These are phyloP conservation scores for Holotrichia oblita DNA, from an alignment of 1,140 invertebrate genomes.

Conservation along the genomic window DNA sequence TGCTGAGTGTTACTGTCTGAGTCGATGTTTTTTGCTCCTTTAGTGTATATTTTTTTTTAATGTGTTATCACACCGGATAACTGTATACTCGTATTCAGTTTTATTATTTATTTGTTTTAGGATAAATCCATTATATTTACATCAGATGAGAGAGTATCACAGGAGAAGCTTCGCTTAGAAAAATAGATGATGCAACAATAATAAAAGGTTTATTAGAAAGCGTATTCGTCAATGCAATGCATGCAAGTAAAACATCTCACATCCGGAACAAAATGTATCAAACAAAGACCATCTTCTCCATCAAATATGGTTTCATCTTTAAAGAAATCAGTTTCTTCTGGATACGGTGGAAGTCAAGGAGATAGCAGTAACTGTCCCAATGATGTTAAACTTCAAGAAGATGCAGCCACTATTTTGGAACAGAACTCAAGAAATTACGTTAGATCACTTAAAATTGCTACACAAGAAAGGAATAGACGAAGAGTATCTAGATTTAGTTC, in stretches of 20 bases:
- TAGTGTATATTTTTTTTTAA: no score
- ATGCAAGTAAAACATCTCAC: neutral
- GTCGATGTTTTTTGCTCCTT: no score
- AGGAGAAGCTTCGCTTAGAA: no score
- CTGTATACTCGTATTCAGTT: neutral
- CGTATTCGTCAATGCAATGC: no score
- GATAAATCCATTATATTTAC: slow-evolving; percentile 23
- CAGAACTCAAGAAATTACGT: slow-evolving; percentile 58
- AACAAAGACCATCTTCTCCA: slow-evolving; percentile 46
- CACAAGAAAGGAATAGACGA: slow-evolving; percentile 45
- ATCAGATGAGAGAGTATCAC: no score
- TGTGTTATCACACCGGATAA: neutral
- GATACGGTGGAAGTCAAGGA: slow-evolving; percentile 56
- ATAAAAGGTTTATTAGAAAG: no score
- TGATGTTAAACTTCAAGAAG: slow-evolving; percentile 52
- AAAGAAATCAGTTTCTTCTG: slow-evolving; percentile 56
- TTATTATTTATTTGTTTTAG: slow-evolving; percentile 6
- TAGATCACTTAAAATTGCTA: slow-evolving; percentile 52
- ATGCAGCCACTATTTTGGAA: slow-evolving; percentile 52
- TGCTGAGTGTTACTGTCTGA: no score
- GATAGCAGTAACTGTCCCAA: slow-evolving; percentile 50
- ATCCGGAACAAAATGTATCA: slow-evolving; percentile 43
- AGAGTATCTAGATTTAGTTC: slow-evolving; percentile 43
- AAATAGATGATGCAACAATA: no score
- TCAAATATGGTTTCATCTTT: slow-evolving; percentile 41